These are phyloP conservation scores for Heterotilapia buettikoferi DNA, from an alignment of 2,113 vertebrate genomes.

Conservation along the genomic window DNA sequence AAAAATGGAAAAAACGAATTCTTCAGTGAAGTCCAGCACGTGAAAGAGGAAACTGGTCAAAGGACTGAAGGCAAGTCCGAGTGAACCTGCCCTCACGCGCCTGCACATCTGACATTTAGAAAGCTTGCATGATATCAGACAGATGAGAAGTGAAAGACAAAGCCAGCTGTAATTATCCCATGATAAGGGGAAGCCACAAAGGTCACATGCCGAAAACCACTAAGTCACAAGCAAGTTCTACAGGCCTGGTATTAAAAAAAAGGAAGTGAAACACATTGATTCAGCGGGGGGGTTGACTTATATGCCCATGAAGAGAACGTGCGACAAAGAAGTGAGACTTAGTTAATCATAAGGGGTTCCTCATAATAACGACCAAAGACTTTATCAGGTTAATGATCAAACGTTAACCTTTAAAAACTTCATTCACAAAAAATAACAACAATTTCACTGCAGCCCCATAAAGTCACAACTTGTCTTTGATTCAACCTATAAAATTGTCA, in stretches of 20 bases:
- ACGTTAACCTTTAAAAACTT: background rate
- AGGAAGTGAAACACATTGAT: background rate
- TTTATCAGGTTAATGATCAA: background rate
- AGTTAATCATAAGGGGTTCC: background rate
- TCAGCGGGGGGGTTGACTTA: accelerated
- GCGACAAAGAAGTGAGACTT: background rate
- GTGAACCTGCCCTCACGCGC: accelerated
- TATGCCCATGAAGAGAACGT: background rate
- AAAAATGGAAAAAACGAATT: background rate
- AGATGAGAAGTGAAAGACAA: background rate
- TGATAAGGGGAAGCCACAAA: background rate
- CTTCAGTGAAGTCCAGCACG: background rate
- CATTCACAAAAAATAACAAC: background rate
- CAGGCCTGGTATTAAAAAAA: background rate
- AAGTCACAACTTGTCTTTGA: background rate
- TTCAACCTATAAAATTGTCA: background rate
- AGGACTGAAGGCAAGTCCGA: background rate
- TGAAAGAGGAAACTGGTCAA: background rate
- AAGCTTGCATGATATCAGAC: background rate
- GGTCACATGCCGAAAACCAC: background rate
- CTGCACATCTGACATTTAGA: background rate
- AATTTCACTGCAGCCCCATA: background rate
- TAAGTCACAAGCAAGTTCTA: background rate
- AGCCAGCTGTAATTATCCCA: background rate
- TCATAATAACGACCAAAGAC: background rate